Percentiles rank a stretch among this genome's conserved stretches.
Conservation (phyloP, 2,113 vertebrate species). For the Edolisoma coerulescens region DNA sequence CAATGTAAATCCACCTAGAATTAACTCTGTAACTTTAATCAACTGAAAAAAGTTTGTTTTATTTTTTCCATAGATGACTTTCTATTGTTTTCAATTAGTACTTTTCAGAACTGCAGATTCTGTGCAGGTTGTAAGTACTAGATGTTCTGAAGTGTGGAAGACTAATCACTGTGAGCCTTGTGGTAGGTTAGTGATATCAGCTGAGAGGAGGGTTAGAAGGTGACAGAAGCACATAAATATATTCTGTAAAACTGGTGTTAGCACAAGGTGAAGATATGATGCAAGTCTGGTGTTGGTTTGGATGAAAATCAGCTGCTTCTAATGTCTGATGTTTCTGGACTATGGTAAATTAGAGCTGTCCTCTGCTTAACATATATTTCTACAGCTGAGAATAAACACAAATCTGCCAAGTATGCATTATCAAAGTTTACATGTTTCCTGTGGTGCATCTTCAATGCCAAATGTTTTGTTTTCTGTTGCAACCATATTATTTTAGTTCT, state of each 20-base stretch:
- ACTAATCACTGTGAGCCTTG: neutral
- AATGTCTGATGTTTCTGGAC: neutral
- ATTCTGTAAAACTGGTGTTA: neutral
- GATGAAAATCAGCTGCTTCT: neutral
- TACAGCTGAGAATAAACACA: constrained; percentile 10
- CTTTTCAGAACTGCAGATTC: neutral
- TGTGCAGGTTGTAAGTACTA: neutral
- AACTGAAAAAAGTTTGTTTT: neutral
- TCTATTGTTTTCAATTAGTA: neutral
- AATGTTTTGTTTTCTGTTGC: constrained; percentile 16
- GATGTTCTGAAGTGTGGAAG: neutral
- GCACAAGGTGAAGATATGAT: neutral
- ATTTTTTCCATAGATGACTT: neutral
- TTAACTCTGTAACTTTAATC: neutral
- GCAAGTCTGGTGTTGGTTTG: neutral
- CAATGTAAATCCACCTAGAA: neutral
- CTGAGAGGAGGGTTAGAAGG: neutral
- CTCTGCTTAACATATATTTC: constrained; percentile 14
- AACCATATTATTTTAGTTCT: constrained; percentile 15
- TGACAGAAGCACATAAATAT: neutral
- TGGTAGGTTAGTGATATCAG: neutral
- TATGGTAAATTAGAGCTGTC: neutral
- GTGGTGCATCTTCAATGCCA: neutral
- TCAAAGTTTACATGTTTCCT: constrained; percentile 1
- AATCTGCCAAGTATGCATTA: neutral